Base-by-base conservation (phyloP, 1,140 invertebrate genomes). In the Anastrepha obliqua region DNA sequence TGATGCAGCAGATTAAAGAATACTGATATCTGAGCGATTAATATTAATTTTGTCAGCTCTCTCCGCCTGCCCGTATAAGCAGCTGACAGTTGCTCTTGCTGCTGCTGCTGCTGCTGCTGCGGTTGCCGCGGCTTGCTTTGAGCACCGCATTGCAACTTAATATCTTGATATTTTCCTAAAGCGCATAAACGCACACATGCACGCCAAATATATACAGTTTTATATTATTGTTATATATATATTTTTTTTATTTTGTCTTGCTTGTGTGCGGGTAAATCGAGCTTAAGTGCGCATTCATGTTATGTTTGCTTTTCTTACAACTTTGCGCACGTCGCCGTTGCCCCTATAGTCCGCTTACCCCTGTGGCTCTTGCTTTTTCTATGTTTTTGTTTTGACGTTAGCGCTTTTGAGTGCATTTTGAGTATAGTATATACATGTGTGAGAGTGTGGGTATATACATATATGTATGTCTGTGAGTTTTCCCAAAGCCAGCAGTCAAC, bases 111-210 rank as follows among this genome's bases (percentile, higher is more conserved):
- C 20, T 55, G 2, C 15, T 4, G 11, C 67, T 44, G 39, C 39
- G 51, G n/a, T 17, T 62, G 60, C 60, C 15, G 60, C 60, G 15
- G n/a, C 15, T 62, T 62, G 13, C n/a, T 62, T 9, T 0, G 47
- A 51, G 13, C 42, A 13, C 0, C 42, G 65, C 42, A 47, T 74
- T 47, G 67, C 74, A 29, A 81, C 74, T 81, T 47, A 81, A 81
- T 81, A 55, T 29, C 47, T 55, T 55, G 74, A 81, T 81, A n/a
- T 81, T 58, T 81, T 81, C 74, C 51, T 81, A 81, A 81, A 81
- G 74, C 74, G 74, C 3, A 70, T 13, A 70, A 44, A 11, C 42
- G 67, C 39, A 20, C 3, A 20, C 44, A 74, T 81, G 44, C 51
- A 20, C 42, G 15, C 44, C 2, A 55, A 4, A 3, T n/a, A 62